Base-by-base conservation (phyloP, 2,113 vertebrate genomes). In the Cyanocitta stelleri region DNA sequence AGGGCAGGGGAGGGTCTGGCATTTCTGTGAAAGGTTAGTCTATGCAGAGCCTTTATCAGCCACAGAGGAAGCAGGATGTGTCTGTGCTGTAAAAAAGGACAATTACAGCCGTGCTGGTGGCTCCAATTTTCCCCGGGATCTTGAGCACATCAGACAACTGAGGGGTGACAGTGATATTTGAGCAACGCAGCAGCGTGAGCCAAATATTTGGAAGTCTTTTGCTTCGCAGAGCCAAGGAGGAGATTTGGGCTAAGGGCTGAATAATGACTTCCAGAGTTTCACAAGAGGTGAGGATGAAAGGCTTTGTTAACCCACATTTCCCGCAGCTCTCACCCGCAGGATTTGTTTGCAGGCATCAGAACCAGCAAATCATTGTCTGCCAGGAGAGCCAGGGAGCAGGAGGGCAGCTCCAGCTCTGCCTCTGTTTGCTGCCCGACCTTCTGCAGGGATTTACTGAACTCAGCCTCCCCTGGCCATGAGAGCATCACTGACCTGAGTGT, bases 1-100 rank as follows among this genome's bases (percentile, higher is more conserved):
- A 96, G 94, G 89, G 96, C 93, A 96, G 86, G 66, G 95, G 89
- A 94, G 81, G 89, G 81, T 85, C 82, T 95, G 96, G 95, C 96
- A 95, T 95, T 95, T 96, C 93, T 87, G 77, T n/a, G 81, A 96
- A 89, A 96, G 96, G 92, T 96, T 92, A 95, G 37, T 23, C 64
- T 51, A 1, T 26, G 69, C 83, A 1, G 13, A 81, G 67, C 27
- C 92, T 90, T 82, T 87, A 82, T 94, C 95, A 68, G 86, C 21
- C 52, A 39, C 68, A 8, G 54, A 92, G 74, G 77, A 76, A 87
- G 90, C 87, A 94, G 67, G 82, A 87, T 44, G 90, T 54, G 90
- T 54, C 78, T 87, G 89, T 23, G 66, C 82, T 83, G 68, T 6
- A 35, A 43, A 84, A 80, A 95, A 83, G 66, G 23, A 87, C 75